Conservation (phyloP, 2,797 vertebrate species). For the Siniperca undulata region DNA sequence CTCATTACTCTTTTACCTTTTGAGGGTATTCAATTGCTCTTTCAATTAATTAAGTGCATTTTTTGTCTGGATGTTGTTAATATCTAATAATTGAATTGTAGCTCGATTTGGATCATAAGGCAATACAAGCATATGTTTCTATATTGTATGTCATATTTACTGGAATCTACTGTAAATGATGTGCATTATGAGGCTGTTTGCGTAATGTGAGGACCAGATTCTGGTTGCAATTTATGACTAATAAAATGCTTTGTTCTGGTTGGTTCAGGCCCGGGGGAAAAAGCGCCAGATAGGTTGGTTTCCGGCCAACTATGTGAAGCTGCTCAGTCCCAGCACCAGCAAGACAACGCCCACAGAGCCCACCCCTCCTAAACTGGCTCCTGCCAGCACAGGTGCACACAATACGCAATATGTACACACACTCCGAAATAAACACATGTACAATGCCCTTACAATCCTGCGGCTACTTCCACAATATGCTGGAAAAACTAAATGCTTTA, state of each 20-base stretch:
- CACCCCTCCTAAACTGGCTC: conserved; percentile 87
- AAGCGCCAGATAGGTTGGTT: conserved; percentile 99
- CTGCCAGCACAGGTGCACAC: conserved; percentile 71
- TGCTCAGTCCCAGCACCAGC: conserved; percentile 96
- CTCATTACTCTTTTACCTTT: not conserved
- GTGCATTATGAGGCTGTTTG: not conserved
- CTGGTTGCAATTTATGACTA: not conserved
- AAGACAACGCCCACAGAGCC: conserved; percentile 97
- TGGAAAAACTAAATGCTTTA: too few species aligned
- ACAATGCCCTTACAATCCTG: too few species aligned
- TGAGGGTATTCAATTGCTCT: not conserved
- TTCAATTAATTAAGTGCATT: not conserved
- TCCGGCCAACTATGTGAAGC: conserved; percentile 98
- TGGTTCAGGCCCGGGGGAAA: conserved; percentile 93
- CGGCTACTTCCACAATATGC: not conserved
- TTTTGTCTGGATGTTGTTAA: not conserved
- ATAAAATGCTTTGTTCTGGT: conserved; percentile 39
- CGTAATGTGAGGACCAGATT: too few species aligned
- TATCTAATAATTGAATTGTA: not conserved
- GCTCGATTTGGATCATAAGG: not conserved
- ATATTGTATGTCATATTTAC: not conserved
- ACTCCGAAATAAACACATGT: not conserved
- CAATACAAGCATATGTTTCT: not conserved
- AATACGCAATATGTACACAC: not conserved
- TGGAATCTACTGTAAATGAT: not conserved